These are phyloP conservation scores for Alauda arvensis DNA, from an alignment of 2,797 vertebrate genomes.

Conservation along the genomic window DNA sequence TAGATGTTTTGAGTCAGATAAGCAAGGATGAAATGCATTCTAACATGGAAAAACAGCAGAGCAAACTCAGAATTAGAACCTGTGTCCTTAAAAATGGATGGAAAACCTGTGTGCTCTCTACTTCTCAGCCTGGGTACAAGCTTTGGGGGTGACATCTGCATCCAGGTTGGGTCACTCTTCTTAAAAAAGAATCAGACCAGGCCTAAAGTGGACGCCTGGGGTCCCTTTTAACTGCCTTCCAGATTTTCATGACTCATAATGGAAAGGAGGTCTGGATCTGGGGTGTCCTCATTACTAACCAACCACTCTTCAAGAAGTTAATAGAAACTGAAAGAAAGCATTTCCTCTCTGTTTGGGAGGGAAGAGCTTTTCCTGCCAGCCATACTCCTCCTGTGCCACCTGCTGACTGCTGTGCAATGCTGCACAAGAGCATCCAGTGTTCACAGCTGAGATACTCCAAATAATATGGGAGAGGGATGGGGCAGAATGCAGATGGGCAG, in stretches of 20 bases:
- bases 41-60: neutral
- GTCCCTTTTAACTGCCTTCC: neutral
- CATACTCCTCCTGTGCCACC: constrained; percentile 16
- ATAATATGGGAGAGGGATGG: fast-evolving
- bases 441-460: neutral
- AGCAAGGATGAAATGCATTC: neutral
- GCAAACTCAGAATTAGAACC: neutral
- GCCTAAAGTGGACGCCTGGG: too few species aligned
- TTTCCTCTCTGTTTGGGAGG: fast-evolving
- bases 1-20: neutral
- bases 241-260: neutral
- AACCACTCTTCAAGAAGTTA: neutral
- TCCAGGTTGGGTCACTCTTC: neutral
- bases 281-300: neutral
- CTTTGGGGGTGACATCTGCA: neutral
- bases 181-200: neutral
- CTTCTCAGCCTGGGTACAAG: neutral
- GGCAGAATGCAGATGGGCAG: neutral
- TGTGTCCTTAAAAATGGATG: neutral
- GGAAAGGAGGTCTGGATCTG: neutral
- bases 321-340: neutral
- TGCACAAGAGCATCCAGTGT: neutral
- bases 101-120: neutral
- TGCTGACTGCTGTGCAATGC: neutral
- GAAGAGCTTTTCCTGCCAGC: neutral